Conservation (phyloP, 2,888 invertebrate genomes). For the Oconnorella tubifera region DNA sequence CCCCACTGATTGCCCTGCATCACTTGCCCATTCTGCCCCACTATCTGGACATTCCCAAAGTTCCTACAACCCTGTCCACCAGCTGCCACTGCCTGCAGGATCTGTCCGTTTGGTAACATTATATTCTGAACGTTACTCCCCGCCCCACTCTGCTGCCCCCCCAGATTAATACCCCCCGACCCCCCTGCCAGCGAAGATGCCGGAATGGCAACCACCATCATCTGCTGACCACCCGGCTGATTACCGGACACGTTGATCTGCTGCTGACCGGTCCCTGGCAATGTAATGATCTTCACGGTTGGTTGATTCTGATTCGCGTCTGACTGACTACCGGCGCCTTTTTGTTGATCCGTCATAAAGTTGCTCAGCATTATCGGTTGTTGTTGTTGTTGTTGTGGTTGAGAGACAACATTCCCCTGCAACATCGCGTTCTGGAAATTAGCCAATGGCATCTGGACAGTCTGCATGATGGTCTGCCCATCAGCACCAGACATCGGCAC, state of each 20-base stretch:
- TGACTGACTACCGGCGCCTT: no score
- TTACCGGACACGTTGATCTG: not conserved
- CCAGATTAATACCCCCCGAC: not conserved
- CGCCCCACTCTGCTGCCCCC: not conserved
- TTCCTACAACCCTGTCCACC: not conserved
- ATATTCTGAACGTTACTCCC: slow-evolving; percentile 26
- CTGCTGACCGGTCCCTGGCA: not conserved
- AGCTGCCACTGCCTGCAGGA: slow-evolving; percentile 31
- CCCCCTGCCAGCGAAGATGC: not conserved
- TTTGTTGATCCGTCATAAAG: no score
- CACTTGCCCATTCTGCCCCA: slow-evolving; percentile 26
- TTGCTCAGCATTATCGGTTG: no score
- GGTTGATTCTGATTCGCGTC: no score
- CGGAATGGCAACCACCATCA: not conserved
- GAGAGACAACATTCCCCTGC: not conserved
- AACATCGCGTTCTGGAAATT: slow-evolving; percentile 59
- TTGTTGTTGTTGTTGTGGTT: slow-evolving; percentile 16
- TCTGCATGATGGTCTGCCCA: slow-evolving; percentile 92
- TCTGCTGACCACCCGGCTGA: not conserved
- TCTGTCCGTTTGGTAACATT: slow-evolving; percentile 32
- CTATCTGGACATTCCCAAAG: slow-evolving; percentile 17
- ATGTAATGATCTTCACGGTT: slow-evolving; percentile 11
- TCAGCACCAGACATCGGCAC: slow-evolving; percentile 79
- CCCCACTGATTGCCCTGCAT: slow-evolving; percentile 20
- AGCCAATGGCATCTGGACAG: slow-evolving; percentile 88